Percentiles rank a stretch among this genome's conserved stretches.
Conservation (phyloP, 2,113 vertebrate genomes). For the Heliornis fulica region DNA sequence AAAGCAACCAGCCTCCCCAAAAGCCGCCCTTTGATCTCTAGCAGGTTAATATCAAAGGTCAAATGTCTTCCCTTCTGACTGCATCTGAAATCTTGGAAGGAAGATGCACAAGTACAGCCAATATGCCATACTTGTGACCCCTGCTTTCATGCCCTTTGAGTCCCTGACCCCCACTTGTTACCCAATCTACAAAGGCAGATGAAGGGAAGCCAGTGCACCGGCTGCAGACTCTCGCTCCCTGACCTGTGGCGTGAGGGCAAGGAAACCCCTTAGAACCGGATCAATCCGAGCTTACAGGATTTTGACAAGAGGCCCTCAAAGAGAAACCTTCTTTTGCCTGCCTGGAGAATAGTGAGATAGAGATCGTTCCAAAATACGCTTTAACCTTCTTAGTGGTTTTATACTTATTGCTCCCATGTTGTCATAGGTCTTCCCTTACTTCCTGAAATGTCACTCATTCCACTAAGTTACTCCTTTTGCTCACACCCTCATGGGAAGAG, state of each 20-base stretch:
- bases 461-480: not conserved
- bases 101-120: not conserved
- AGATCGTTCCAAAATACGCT: not conserved
- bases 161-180: not conserved
- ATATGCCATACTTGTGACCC: not conserved
- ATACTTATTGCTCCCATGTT: not conserved
- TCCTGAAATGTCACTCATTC: not conserved
- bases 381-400: not conserved
- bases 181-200: not conserved
- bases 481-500: not conserved
- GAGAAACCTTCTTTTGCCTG: not conserved
- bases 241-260: not conserved
- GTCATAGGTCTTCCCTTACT: not conserved
- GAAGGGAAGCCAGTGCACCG: not conserved
- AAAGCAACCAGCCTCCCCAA: not conserved
- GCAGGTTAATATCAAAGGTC: not conserved
- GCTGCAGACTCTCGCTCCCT: not conserved
- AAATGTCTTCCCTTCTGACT: not conserved
- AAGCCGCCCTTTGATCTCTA: not conserved
- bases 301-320: constrained; percentile 38
- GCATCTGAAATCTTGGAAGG: not conserved
- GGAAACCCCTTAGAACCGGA: not conserved
- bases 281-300: not conserved
- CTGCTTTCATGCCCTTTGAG: not conserved
- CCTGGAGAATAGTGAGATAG: not conserved